Conservation (phyloP, 1,140 invertebrate species). For the Camponotus vicinus region DNA sequence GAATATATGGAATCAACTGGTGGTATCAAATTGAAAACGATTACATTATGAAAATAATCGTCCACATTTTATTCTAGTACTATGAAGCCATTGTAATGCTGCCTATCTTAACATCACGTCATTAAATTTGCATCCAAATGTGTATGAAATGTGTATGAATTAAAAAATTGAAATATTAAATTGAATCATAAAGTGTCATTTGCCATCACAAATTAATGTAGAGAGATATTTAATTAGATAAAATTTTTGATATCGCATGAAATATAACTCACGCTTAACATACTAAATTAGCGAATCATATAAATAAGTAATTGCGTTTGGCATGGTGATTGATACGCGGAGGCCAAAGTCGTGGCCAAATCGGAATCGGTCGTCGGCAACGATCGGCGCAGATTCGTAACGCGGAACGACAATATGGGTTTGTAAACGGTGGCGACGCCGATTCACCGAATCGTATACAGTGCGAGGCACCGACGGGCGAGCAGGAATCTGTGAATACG, state of each 20-base stretch:
- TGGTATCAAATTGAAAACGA: conserved; percentile 39
- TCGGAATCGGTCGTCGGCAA: conserved; percentile 49
- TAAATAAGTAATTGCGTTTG: conserved; percentile 23
- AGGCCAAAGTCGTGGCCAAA: conserved; percentile 42
- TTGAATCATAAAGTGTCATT: neutral
- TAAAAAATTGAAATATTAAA: neutral
- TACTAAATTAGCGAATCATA: neutral
- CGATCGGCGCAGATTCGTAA: conserved; percentile 69
- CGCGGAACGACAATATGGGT: conserved; percentile 75
- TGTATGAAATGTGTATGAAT: too few species aligned
- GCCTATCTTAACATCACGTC: neutral
- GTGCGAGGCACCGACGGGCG: conserved; percentile 29
- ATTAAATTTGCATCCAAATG: neutral
- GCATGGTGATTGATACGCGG: neutral
- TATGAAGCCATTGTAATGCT: neutral
- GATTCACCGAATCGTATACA: conserved; percentile 66
- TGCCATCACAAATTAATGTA: neutral
- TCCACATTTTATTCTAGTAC: neutral
- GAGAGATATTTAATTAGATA: neutral
- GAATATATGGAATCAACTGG: conserved; percentile 48
- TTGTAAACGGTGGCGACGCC: conserved; percentile 70
- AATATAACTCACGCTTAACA: neutral
- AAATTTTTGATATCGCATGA: neutral
- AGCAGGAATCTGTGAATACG: conserved; percentile 50
- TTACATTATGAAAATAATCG: conserved; percentile 37